phyloP scores from a whole-genome alignment of 2,113 vertebrate species.

The Cathartes aura region DNA sequence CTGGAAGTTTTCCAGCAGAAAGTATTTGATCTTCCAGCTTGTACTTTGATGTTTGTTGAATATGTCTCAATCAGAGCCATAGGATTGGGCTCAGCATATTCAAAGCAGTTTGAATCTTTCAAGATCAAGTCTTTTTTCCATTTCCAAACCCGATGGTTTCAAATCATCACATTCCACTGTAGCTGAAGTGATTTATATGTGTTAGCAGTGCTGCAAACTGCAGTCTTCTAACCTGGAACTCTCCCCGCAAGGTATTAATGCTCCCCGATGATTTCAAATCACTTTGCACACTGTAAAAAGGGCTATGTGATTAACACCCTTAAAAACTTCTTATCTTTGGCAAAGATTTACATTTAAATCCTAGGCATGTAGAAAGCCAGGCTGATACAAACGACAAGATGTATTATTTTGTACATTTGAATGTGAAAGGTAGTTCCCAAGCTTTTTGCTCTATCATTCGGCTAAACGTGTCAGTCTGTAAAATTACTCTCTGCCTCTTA shows the following conservation, averaged over 20 bases:
- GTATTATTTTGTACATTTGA: background rate
- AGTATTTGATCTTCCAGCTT: background rate
- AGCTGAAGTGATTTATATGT: constrained; percentile 30
- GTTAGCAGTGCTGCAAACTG: constrained; percentile 2
- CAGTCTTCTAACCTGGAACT: background rate
- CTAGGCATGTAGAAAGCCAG: background rate
- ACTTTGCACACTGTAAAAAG: constrained; percentile 20
- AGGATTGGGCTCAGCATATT: background rate
- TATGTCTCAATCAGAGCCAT: background rate
- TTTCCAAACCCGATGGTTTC: background rate
- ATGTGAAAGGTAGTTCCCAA: background rate
- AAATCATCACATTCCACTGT: background rate
- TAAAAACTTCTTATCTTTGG: background rate
- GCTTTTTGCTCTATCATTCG: background rate
- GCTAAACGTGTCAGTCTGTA: background rate
- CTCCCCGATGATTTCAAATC: constrained; percentile 20
- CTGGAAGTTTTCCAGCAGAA: constrained; percentile 18
- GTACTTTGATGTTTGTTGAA: constrained; percentile 18
- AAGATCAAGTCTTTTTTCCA: background rate
- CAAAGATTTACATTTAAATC: constrained; percentile 31
- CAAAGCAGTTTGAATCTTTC: background rate
- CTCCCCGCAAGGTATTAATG: background rate
- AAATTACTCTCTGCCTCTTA: background rate
- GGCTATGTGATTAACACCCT: constrained; percentile 26
- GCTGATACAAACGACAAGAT: background rate